Base-by-base conservation (phyloP, 2,797 vertebrate species). In the Microctenopoma steveboyesi region DNA sequence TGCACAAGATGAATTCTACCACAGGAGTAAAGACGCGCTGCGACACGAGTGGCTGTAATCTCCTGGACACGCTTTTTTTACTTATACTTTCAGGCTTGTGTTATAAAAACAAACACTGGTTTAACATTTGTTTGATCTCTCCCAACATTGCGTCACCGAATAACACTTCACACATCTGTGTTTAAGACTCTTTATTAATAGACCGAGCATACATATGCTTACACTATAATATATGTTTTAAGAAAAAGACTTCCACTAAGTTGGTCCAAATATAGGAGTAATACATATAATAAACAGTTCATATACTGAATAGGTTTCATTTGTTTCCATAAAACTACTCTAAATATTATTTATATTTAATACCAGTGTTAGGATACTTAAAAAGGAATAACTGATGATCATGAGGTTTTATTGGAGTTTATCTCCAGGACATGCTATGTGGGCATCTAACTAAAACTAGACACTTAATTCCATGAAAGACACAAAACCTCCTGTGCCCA, bases 141-240 rank as follows among this genome's bases (percentile, higher is more conserved):
- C 5, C 7, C 10, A 28, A 40, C 0, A 27, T 18, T 9, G 43
- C 5, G 1, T 1, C 7, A 10, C 33, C 7, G 63, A 37, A 12
- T 2, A 37, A 60, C 59, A 54, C 33, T 5, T 7, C 6, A 5
- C 6, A 5, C 7, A 58, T 7, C 39, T 56, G 1, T 10, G 39
- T 59, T 76, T 68, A 51, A 49, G 66, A 87, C 62, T 79, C 69
- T 90, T 90, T 91, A 90, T 90, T 90, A 45, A 73, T 60, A 82
- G 69, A 72, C 33, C 59, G 0, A 48, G 54, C 78, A 81, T 71
- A 85, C 76, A 82, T 30, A 74, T 18, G 0, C 5, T 58, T 80
- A 64, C 30, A 63, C 25, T 73, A 45, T 4, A 63, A 51, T 42
- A 72, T 12, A 51, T 18, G 47, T 52, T 33, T 50, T 48, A 66